Evolutionary conservation across 2,113 vertebrate species (phyloP).

Genomic region (Uropsilus gracilis): DNA sequence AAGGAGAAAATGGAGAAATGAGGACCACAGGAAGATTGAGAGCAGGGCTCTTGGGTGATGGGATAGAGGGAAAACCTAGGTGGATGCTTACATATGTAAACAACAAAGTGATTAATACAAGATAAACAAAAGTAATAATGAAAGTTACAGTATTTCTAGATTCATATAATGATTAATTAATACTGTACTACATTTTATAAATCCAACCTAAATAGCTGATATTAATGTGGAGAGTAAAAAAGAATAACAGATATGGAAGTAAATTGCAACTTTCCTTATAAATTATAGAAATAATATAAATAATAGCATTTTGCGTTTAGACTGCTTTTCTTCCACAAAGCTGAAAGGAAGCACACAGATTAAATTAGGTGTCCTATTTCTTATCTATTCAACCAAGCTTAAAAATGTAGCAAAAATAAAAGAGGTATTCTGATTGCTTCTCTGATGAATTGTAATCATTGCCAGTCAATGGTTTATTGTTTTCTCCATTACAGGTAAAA

Average conservation of each 20-base stretch:
- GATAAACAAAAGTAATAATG: too few species aligned
- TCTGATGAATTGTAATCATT: constrained; percentile 18
- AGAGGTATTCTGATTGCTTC: neutral
- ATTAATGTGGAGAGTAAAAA: neutral
- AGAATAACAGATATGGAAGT: neutral
- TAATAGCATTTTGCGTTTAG: constrained; percentile 10
- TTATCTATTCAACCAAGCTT: neutral
- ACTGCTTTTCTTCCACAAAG: neutral
- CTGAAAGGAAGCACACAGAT: neutral
- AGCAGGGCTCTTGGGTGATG: too few species aligned
- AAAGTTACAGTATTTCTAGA: neutral
- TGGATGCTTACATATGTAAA: too few species aligned
- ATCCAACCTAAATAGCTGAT: neutral
- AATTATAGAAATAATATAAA: neutral
- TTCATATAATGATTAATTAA: neutral
- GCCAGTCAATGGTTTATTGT: neutral
- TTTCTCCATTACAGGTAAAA: neutral
- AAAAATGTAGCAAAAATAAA: neutral
- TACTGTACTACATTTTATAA: neutral
- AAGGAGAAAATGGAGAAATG: too few species aligned
- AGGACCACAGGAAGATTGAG: too few species aligned
- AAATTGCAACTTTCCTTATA: neutral
- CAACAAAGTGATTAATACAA: too few species aligned
- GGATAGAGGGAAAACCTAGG: too few species aligned
- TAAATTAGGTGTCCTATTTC: neutral